A percentile compares a stretch with the other conserved stretches of the same genome.
These are phyloP conservation scores for Tetrax tetrax DNA, from an alignment of 2,113 vertebrate genomes.

Conservation along the genomic window DNA sequence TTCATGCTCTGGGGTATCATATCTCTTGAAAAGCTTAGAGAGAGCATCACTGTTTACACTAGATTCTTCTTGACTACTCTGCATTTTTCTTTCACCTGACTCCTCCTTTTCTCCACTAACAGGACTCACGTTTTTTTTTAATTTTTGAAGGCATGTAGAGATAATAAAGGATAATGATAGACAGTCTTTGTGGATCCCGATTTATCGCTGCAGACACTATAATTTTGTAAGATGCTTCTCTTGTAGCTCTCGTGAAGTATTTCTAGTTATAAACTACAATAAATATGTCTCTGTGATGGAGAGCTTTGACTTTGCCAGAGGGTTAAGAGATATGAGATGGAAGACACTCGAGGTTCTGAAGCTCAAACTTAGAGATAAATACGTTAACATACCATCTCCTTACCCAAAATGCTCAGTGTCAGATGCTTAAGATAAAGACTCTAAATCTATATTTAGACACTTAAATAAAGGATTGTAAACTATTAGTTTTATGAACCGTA, in stretches of 20 bases:
- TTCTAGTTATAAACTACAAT: slow-evolving; percentile 11
- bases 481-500: neutral
- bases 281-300: neutral
- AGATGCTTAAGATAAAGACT: neutral
- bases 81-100: neutral
- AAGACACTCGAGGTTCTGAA: neutral
- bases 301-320: neutral
- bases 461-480: neutral
- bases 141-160: neutral
- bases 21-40: neutral
- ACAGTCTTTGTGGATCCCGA: neutral
- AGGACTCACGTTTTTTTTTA: neutral
- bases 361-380: neutral
- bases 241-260: neutral
- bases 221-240: neutral
- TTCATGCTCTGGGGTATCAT: neutral
- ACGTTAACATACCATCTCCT: neutral
- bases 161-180: neutral
- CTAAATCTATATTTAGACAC: neutral
- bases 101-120: neutral
- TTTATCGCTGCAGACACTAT: neutral
- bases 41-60: neutral
- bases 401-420: neutral
- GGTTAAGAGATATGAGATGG: neutral
- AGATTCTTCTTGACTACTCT: neutral